Evolutionary conservation across 2,888 invertebrate genomes (phyloP).

Genomic region (Pemphredon lugubris): DNA sequence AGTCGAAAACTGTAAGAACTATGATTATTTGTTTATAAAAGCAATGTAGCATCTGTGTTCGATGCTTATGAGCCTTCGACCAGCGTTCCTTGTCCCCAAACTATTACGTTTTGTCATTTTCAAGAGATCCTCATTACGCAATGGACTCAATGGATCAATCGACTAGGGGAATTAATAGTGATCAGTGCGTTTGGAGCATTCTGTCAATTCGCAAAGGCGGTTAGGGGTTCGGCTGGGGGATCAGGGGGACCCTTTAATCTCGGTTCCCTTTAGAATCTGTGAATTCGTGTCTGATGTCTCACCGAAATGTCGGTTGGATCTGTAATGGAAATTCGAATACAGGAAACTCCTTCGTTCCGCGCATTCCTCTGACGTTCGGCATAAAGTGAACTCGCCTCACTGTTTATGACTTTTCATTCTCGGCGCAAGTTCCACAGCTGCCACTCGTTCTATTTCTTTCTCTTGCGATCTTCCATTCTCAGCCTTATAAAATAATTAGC

Average conservation of each 20-base stretch:
- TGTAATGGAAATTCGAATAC: conserved; percentile 49
- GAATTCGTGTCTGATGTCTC: conserved; percentile 27
- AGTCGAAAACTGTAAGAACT: no score
- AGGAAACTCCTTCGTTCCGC: conserved; percentile 26
- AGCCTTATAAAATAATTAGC: neutral
- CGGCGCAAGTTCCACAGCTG: conserved; percentile 6
- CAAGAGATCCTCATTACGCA: neutral
- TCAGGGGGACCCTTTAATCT: conserved; percentile 49
- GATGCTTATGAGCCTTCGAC: no score
- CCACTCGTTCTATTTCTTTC: neutral
- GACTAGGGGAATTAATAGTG: no score
- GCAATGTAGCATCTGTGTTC: no score
- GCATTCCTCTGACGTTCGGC: conserved; percentile 7
- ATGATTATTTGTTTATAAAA: no score
- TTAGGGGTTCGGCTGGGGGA: conserved; percentile 21
- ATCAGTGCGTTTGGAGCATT: no score
- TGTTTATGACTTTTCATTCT: conserved; percentile 17
- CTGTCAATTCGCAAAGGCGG: conserved; percentile 4
- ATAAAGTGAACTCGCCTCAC: conserved; percentile 18
- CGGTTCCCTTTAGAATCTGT: conserved; percentile 17
- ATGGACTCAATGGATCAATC: neutral
- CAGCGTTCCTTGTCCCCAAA: no score
- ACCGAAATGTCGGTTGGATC: conserved; percentile 27
- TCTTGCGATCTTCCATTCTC: neutral
- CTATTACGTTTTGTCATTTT: no score